A percentile compares a stretch with the other conserved stretches of the same genome.
phyloP scores from a whole-genome alignment of 1,140 invertebrate species.

The Drosophila nebulosa region DNA sequence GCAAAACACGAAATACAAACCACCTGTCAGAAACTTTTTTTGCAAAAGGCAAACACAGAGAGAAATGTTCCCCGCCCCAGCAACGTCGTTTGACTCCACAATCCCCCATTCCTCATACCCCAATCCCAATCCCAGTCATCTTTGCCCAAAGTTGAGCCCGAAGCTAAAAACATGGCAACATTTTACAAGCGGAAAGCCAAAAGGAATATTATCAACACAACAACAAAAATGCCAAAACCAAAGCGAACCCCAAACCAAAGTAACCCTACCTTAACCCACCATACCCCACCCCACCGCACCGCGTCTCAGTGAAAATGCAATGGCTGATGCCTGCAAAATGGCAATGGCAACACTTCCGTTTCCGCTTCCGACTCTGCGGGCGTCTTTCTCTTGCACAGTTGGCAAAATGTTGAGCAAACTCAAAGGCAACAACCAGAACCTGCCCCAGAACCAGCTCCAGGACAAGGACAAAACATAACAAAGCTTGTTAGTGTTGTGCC shows the following conservation, averaged over 20 bases:
- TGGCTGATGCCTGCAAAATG: conserved; percentile 65
- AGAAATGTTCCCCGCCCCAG: not conserved
- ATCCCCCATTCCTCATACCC: no score
- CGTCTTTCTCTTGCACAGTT: conserved; percentile 67
- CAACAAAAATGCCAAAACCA: conserved; percentile 47
- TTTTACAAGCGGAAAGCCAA: conserved; percentile 68
- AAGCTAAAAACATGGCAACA: conserved; percentile 45
- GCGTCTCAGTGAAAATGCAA: conserved; percentile 51
- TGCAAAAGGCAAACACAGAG: conserved; percentile 31
- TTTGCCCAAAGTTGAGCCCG: not conserved
- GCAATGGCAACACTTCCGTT: conserved; percentile 78
- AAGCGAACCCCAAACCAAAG: not conserved
- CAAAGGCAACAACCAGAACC: conserved; percentile 30
- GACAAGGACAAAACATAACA: conserved; percentile 55
- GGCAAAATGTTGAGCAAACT: conserved; percentile 62
- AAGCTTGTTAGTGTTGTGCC: conserved; percentile 70
- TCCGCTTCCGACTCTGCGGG: conserved; percentile 72
- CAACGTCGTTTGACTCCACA: not conserved
- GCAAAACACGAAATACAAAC: conserved; percentile 60
- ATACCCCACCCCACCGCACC: not conserved
- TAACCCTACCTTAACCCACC: not conserved
- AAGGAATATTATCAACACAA: conserved; percentile 67
- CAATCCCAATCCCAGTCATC: not conserved
- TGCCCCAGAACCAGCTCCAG: conserved; percentile 1
- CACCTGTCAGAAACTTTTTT: conserved; percentile 68